Conservation (phyloP, 2,113 vertebrate genomes). For the Plectropomus leopardus region DNA sequence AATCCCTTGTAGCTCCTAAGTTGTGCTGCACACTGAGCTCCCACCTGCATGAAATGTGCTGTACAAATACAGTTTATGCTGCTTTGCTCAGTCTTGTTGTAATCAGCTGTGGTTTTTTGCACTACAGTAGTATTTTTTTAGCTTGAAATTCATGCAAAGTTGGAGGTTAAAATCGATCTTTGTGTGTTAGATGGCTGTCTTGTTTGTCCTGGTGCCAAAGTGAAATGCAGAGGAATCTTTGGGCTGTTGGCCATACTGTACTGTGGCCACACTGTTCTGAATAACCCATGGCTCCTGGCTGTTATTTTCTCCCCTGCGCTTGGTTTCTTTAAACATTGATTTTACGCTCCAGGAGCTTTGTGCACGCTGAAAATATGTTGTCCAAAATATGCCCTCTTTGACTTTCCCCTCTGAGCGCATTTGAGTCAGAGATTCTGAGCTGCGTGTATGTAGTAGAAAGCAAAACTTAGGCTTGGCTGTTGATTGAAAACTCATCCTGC, state of each 20-base stretch:
- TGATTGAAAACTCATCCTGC: constrained; percentile 33
- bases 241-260: not conserved
- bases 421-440: constrained; percentile 33
- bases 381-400: constrained; percentile 41
- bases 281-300: constrained; percentile 36
- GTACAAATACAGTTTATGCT: no score
- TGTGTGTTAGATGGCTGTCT: not conserved
- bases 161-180: constrained; percentile 4
- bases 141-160: not conserved
- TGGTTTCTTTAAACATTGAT: constrained; percentile 56
- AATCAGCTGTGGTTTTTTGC: not conserved
- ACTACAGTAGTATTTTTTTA: not conserved
- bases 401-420: constrained; percentile 11
- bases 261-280: constrained; percentile 19
- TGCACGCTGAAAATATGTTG: constrained; percentile 15
- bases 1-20: no score
- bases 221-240: not conserved
- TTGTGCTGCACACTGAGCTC: no score
- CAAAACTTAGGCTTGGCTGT: not conserved
- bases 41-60: no score
- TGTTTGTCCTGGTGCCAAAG: not conserved
- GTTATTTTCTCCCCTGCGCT: constrained; percentile 41
- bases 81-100: no score
- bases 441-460: constrained; percentile 28
- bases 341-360: constrained; percentile 41